phyloP scores from a whole-genome alignment of 1,140 invertebrate genomes.

The Melanaphis sacchari region DNA sequence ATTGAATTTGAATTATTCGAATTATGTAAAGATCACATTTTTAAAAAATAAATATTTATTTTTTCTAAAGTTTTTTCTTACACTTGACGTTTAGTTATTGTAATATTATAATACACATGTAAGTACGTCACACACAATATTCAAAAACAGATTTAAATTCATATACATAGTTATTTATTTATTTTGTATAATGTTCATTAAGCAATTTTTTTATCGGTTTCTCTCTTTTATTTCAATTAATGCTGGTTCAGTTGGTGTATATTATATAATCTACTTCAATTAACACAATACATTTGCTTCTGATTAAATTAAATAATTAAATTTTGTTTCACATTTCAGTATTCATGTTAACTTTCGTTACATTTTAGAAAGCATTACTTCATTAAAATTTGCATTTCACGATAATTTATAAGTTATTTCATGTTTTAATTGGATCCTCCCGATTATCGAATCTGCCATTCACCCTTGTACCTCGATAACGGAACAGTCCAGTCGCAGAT shows the following conservation, averaged over 20 bases:
- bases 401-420: background rate
- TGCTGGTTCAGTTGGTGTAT: background rate
- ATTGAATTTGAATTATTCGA: too few species aligned
- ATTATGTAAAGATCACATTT: too few species aligned
- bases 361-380: background rate
- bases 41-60: background rate
- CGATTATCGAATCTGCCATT: background rate
- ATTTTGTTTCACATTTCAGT: background rate
- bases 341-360: background rate
- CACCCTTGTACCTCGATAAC: background rate
- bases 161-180: background rate
- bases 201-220: background rate
- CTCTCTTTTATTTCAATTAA: too few species aligned
- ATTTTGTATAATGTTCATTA: background rate
- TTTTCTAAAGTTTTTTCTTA: background rate
- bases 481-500: background rate
- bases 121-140: background rate
- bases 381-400: background rate
- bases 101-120: too few species aligned
- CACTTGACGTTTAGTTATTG: background rate
- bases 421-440: background rate
- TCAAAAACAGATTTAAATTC: background rate
- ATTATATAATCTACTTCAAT: background rate
- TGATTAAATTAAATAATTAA: background rate
- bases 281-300: background rate